These are phyloP conservation scores for Lepisosteus oculatus DNA, from an alignment of 2,113 vertebrate genomes.

Conservation along the genomic window DNA sequence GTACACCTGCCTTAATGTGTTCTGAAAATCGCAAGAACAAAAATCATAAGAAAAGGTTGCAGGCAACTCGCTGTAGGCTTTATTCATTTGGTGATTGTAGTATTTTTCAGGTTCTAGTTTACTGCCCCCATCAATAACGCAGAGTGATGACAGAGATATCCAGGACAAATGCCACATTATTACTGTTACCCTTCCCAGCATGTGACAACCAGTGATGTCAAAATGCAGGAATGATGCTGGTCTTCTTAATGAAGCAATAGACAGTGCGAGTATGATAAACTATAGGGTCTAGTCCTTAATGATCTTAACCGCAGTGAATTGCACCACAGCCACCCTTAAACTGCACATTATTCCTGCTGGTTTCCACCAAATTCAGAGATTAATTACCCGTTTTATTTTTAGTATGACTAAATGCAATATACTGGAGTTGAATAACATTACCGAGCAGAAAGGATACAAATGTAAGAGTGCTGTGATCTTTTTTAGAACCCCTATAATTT, in stretches of 20 bases:
- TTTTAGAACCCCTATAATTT: no score
- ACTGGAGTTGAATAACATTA: conserved; percentile 7
- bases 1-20: background rate
- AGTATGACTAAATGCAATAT: conserved; percentile 29
- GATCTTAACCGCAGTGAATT: conserved; percentile 10
- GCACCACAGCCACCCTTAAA: conserved; percentile 24
- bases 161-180: background rate
- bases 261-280: conserved; percentile 21
- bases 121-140: background rate
- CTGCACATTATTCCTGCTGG: conserved; percentile 27
- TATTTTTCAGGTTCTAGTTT: background rate
- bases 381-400: conserved; percentile 43
- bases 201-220: conserved; percentile 1
- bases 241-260: conserved; percentile 17
- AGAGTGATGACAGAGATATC: background rate
- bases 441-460: background rate
- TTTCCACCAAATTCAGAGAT: conserved; percentile 30
- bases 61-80: background rate
- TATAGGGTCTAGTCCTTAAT: conserved; percentile 24
- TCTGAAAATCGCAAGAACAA: background rate
- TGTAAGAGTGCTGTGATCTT: background rate
- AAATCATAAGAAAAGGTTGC: background rate
- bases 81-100: background rate
- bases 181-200: background rate
- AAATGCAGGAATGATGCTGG: background rate